Conservation (phyloP, 2,888 invertebrate genomes). For the Chloroclystis v-ata region DNA sequence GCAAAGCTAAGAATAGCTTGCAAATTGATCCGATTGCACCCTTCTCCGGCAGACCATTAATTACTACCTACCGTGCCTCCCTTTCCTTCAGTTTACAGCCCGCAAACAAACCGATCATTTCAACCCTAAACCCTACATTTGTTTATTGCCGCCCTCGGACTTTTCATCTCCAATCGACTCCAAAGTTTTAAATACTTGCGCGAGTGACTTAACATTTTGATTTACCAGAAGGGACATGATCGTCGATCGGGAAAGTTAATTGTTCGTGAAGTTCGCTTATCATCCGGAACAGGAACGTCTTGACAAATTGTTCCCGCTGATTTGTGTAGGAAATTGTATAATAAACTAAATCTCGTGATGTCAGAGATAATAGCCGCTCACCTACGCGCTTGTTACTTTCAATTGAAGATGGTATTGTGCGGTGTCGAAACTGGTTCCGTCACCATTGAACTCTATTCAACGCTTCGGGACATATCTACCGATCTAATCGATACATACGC, state of each 20-base stretch:
- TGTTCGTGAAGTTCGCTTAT: slow-evolving; percentile 16
- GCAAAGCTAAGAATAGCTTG: slow-evolving; percentile 58
- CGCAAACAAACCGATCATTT: slow-evolving; percentile 72
- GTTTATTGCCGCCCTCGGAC: slow-evolving; percentile 60
- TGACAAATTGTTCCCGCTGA: slow-evolving; percentile 15
- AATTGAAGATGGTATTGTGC: slow-evolving; percentile 43
- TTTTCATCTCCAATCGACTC: slow-evolving; percentile 58
- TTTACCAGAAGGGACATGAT: slow-evolving; percentile 17
- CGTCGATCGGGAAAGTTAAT: slow-evolving; percentile 25
- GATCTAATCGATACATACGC: slow-evolving; percentile 24
- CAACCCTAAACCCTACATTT: slow-evolving; percentile 57
- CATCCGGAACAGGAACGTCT: slow-evolving; percentile 7
- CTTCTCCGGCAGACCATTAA: slow-evolving; percentile 65
- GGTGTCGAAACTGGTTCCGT: slow-evolving; percentile 34
- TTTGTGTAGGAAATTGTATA: slow-evolving; percentile 10
- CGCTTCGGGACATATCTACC: slow-evolving; percentile 25
- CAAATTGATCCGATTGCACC: slow-evolving; percentile 74
- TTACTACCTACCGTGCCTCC: slow-evolving; percentile 59
- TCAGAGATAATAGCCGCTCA: slow-evolving; percentile 32
- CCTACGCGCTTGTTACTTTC: slow-evolving; percentile 55
- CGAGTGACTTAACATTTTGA: slow-evolving; percentile 21
- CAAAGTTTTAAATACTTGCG: slow-evolving; percentile 45
- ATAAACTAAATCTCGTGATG: slow-evolving; percentile 28
- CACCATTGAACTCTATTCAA: slow-evolving; percentile 28
- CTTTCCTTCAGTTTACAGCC: slow-evolving; percentile 62